Evolutionary conservation across 1,140 invertebrate species (phyloP), one percentile per base, ranked within the genome.

Genomic region (Diachasmimorpha longicaudata): DNA sequence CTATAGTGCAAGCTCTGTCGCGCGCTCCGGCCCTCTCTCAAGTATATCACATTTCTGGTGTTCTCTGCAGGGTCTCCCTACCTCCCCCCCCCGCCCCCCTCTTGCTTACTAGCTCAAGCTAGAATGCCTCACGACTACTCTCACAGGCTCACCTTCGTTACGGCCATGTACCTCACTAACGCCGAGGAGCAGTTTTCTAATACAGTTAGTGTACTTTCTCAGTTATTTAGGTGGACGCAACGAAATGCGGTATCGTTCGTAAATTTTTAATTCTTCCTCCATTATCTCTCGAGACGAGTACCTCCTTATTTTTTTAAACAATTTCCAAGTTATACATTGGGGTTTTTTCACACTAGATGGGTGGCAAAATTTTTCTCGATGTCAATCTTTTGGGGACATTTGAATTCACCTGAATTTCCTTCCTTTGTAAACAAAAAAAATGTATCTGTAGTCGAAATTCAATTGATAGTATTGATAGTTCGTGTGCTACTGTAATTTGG

Each of bases 1-100:
- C 48, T 52, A 25, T 63, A 63, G 58, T 31, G 58, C 19, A 63
- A 31, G 58, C 58, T 63, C 58, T 63, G 58, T 63, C 58, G 58
- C 58, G 10, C 52, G 52, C 52, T 16, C 19, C 52, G 2, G 19
- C 1, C 13, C 52, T n/a, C 58, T 8, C 9, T 23, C 6, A 31
- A 31, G 58, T 63, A 63, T 63, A 63, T 52, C 48, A 16, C 48
- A 52, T 52, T 52, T n/a, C 48, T 52, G 48, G 48, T 52, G 16
- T 52, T 52, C 48, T 52, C 16, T 6, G 6, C 48, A 4, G 48
- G 48, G n/a, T 52, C 2, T 16, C n/a, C 46, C n/a, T 14, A 4
- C n/a, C 14, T 48, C n/a, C 4, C 10, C 4, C 10, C 37, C 10
- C 4, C 37, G 10, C 4, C 10, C 1, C 13, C 39, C 39, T 9